Evolutionary conservation across 2,797 vertebrate species (phyloP), one percentile per base, ranked within the genome.

Genomic region (Rhabdophis nuchalis): DNA sequence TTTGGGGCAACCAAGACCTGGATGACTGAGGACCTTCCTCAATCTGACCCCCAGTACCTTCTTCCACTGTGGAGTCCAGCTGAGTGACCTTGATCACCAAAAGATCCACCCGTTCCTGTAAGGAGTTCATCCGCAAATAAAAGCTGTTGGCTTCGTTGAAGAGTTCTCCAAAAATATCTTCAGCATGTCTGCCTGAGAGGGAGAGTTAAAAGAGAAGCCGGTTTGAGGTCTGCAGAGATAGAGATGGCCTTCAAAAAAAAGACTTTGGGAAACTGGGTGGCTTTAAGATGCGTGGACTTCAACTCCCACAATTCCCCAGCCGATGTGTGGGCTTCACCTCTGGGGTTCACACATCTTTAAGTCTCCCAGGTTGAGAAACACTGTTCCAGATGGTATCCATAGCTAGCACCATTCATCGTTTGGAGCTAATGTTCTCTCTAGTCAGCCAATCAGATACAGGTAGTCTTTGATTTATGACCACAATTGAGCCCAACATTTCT

Each of bases 81-180:
- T 99, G 98, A 0, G 98, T 99, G 96, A 99, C 98, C 93, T 99
- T 99, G 95, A 99, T 98, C 87, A 98, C 98, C 96, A 99, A 97
- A 94, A 98, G 97, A 96, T 99, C 98, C 94, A 99, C 98, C 68
- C 98, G 97, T 96, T 99, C 98, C 97, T 99, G 98, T 94, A 99
- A 97, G 0, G 98, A 98, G 96, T 98, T 99, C 98, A 99, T 99
- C 94, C 98, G 95, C 97, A 99, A 96, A 97, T 98, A 99, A 98
- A 99, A 99, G 90, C 98, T 98, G 96, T 98, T 99, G 94, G 98
- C 98, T 97, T 99, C 98, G 0, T 98, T 99, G 95, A 99, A 99
- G 64, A 99, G 97, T 94, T 99, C 98, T 0, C 98, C 98, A 0
- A 99, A 99, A 92, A 99, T 98, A 96, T 99, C 98, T 96, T 99